Percentiles rank a stretch among this genome's conserved stretches.
Evolutionary conservation across 2,888 invertebrate genomes (phyloP).

Genomic region (Pyralis farinalis): DNA sequence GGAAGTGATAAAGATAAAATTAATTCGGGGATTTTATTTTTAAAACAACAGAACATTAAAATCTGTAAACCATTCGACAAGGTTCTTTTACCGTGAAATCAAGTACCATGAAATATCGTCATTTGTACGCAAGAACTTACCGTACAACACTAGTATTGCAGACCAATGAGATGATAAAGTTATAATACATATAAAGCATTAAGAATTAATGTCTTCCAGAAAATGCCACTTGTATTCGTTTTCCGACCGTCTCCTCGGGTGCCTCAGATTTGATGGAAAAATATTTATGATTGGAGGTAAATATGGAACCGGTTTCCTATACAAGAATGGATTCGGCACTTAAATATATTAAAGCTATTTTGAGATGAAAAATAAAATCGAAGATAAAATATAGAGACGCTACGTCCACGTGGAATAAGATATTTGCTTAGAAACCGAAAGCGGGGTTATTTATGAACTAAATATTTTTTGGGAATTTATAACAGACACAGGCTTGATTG

Average conservation of each 20-base stretch:
- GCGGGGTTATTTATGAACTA: not conserved
- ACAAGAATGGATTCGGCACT: conserved; percentile 15
- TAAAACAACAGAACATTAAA: no score
- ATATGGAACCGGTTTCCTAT: conserved; percentile 7
- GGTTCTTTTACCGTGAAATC: no score
- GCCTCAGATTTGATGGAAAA: not conserved
- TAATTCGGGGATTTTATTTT: not conserved
- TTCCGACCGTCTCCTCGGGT: not conserved
- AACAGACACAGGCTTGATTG: no score
- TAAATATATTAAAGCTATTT: conserved; percentile 19
- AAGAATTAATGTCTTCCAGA: not conserved
- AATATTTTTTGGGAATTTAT: no score
- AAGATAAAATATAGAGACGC: conserved; percentile 11
- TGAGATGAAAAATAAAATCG: conserved; percentile 16
- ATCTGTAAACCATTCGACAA: no score
- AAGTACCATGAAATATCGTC: no score
- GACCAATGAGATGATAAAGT: no score
- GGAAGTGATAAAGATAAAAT: not conserved
- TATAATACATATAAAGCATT: not conserved
- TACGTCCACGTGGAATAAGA: not conserved
- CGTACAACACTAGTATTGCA: no score
- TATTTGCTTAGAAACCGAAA: conserved; percentile 6
- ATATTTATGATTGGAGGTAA: conserved; percentile 3
- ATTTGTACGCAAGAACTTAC: no score
- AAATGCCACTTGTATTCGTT: not conserved